phyloP scores from a whole-genome alignment of 37 sponge, comb jelly and placozoan genomes.

The Halisarca cf. caerulea region DNA sequence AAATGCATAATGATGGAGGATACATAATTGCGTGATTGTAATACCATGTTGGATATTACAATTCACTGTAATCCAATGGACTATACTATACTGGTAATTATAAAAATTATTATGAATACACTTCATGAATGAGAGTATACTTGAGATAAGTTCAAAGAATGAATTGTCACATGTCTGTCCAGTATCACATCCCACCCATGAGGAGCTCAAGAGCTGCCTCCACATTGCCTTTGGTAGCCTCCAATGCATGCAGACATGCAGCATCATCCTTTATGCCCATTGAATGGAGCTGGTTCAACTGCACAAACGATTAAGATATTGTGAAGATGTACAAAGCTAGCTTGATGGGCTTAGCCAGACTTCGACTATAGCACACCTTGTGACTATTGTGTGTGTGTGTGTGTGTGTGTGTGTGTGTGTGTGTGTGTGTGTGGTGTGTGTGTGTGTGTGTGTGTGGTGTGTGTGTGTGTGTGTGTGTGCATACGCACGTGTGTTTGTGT shows the following conservation, averaged over 20 bases:
- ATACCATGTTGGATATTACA: too few relatives aligned
- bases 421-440: background rate
- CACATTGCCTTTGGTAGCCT: constrained; percentile 65
- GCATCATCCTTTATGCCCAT: constrained; percentile 74
- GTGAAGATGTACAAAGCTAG: background rate
- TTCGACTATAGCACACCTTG: background rate
- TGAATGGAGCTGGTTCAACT: constrained; percentile 58
- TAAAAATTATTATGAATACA: too few relatives aligned
- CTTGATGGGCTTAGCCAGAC: background rate
- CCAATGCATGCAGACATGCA: constrained; percentile 68
- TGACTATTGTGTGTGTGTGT: background rate
- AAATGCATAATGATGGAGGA: too few relatives aligned
- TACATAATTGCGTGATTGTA: too few relatives aligned
- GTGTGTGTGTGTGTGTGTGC: too few relatives aligned
- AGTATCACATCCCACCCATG: constrained; percentile 19
- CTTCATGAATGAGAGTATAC: too few relatives aligned
- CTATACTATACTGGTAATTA: too few relatives aligned
- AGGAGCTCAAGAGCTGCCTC: constrained; percentile 71
- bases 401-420: background rate
- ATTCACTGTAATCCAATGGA: too few relatives aligned
- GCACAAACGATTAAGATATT: background rate
- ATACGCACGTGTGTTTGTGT: too few relatives aligned
- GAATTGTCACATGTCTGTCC: too few relatives aligned
- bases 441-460: too few relatives aligned
- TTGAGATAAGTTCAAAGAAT: too few relatives aligned